Evolutionary conservation across 1,140 invertebrate genomes (phyloP), one percentile per base, ranked within the genome.

Genomic region (Druon quercuslanigerum): DNA sequence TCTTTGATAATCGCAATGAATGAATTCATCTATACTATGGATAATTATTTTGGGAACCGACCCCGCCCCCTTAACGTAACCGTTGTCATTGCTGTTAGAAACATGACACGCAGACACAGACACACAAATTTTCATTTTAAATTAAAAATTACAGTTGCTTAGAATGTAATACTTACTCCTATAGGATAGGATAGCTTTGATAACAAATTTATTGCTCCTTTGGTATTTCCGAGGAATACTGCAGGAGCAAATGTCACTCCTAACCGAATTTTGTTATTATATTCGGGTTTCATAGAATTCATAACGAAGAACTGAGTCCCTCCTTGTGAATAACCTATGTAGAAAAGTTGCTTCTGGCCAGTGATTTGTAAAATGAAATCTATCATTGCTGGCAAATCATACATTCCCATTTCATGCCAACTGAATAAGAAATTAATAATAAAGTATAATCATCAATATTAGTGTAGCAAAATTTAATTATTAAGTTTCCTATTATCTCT

Each of bases 321-420:
- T 6, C 96, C 96, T 90, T 96, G 94, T 2, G 94, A 95, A 86
- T 96, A 94, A 9, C 94, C 94, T 25, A 94, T 86, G 40, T 94
- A 94, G 81, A 92, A 92, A 2, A 96, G 73, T 75, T 93, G 90
- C 8, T 89, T 80, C 71, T 92, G 86, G 9, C 88, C 86, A 7
- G 93, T 93, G 7, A 78, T 72, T 14, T 85, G 80, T 8, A 94
- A 83, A 40, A 94, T 84, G 79, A 93, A 92, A 73, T 94, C 93
- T 19, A 94, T 93, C 20, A 92, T 91, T 12, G 92, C 91, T 51
- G 94, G 92, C 13, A 94, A 51, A 87, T 95, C 94, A 66, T 90
- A 91, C 13, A 91, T 79, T 20, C 93, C 94, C 79, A 93, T 92
- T 87, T 95, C 93, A 80, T 97, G 95, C 88, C 89, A 93, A 71